These are phyloP conservation scores for Parasteatoda lunata DNA, from an alignment of 2,888 invertebrate species.

Conservation along the genomic window DNA sequence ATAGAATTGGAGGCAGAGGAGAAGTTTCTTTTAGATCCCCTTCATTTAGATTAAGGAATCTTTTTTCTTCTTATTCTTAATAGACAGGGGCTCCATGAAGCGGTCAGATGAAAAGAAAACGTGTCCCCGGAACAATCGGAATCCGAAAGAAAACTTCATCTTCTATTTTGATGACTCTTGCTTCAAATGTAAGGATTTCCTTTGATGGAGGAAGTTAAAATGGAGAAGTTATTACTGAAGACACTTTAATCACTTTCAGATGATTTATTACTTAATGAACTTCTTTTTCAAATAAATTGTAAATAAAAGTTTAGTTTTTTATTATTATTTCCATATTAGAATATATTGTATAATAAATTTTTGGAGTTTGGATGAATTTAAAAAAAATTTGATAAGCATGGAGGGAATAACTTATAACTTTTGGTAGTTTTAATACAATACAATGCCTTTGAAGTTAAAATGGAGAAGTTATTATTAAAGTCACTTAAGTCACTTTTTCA, in stretches of 20 bases:
- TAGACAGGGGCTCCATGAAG: slow-evolving; percentile 24
- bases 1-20: slow-evolving; percentile 47
- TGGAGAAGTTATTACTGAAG: not conserved
- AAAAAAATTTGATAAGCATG: no score
- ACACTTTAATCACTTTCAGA: not conserved
- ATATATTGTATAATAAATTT: no score
- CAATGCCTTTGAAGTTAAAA: no score
- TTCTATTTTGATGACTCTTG: slow-evolving; percentile 3
- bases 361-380: no score
- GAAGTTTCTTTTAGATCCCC: not conserved
- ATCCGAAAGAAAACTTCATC: slow-evolving; percentile 25
- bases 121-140: slow-evolving; percentile 23
- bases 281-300: no score
- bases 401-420: no score
- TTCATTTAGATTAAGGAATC: slow-evolving; percentile 68
- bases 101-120: slow-evolving; percentile 52
- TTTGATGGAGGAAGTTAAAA: not conserved
- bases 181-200: not conserved
- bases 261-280: not conserved
- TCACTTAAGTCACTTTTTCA: no score
- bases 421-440: no score
- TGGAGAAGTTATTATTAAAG: no score
- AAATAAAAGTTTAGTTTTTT: no score
- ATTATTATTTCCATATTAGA: no score
- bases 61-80: slow-evolving; percentile 51